Evolutionary conservation across 23 tunicate genomes (phyloP).

Genomic region (Phallusia fumigata): DNA sequence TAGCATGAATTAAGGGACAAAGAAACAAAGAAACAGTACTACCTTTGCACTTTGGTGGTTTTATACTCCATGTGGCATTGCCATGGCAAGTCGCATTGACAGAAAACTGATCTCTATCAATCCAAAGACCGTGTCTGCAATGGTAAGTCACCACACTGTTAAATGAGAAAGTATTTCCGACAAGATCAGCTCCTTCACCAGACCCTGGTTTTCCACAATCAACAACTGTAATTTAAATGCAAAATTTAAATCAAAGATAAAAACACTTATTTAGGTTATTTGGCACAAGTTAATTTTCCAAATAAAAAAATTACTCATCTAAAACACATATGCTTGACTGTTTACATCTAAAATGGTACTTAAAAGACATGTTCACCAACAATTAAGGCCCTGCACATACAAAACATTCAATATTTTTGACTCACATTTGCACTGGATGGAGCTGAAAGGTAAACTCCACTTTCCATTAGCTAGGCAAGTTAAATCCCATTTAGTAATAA

Average conservation of each 20-base stretch:
- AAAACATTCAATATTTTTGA: background rate
- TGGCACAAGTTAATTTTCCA: too few species aligned
- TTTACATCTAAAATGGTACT: too few species aligned
- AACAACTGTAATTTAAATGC: background rate
- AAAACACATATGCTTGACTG: too few species aligned
- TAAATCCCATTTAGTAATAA: constrained; percentile 30
- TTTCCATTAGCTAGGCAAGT: constrained; percentile 42
- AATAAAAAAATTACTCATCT: too few species aligned
- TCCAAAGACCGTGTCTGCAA: background rate
- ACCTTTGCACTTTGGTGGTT: background rate
- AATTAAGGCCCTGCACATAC: too few species aligned
- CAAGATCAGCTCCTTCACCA: background rate
- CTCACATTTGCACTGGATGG: constrained; percentile 60
- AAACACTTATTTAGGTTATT: too few species aligned
- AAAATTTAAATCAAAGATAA: too few species aligned
- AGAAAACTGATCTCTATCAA: background rate
- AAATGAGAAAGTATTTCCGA: background rate
- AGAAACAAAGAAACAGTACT: background rate
- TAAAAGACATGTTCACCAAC: too few species aligned
- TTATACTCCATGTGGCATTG: constrained; percentile 6
- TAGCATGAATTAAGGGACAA: too few species aligned
- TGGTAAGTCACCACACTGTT: background rate
- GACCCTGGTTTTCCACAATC: background rate
- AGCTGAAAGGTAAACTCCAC: constrained; percentile 30
- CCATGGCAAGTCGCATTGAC: background rate